phyloP scores from a whole-genome alignment of 2,113 vertebrate species.

The Opisthocomus hoazin region DNA sequence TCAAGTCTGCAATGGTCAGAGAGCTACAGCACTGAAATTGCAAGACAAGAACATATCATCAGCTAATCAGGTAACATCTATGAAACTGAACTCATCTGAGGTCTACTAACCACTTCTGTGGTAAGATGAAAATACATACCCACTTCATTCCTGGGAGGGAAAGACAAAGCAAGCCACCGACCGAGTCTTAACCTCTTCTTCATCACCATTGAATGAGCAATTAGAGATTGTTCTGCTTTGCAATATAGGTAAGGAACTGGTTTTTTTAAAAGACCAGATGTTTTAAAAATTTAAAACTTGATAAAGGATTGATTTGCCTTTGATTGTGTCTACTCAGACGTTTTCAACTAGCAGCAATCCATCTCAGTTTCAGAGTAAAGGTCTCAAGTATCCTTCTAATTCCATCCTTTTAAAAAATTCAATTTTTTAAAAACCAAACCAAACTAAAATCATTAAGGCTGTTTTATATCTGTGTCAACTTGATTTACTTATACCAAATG shows the following conservation, averaged over 20 bases:
- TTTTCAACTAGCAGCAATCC: background rate
- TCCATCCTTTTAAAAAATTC: too few relatives aligned
- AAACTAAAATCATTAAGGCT: conserved; percentile 63
- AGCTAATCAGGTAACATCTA: background rate
- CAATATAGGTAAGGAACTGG: background rate
- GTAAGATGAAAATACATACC: background rate
- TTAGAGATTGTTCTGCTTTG: background rate
- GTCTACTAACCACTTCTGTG: background rate
- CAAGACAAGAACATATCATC: background rate
- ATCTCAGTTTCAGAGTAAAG: background rate
- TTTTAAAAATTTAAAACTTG: background rate
- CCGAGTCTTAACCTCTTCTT: background rate
- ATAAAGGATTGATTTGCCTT: background rate
- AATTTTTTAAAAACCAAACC: background rate
- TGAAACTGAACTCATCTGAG: background rate
- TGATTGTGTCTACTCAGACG: background rate
- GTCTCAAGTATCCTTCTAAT: background rate
- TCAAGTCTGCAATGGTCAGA: background rate
- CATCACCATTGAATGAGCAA: background rate
- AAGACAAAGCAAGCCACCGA: background rate
- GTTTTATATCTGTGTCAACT: conserved; percentile 26
- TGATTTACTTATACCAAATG: background rate
- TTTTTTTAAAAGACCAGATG: background rate
- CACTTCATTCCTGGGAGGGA: background rate
- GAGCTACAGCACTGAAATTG: background rate